These are phyloP conservation scores for Styela plicata DNA, from an alignment of 23 tunicate species.

Conservation along the genomic window DNA sequence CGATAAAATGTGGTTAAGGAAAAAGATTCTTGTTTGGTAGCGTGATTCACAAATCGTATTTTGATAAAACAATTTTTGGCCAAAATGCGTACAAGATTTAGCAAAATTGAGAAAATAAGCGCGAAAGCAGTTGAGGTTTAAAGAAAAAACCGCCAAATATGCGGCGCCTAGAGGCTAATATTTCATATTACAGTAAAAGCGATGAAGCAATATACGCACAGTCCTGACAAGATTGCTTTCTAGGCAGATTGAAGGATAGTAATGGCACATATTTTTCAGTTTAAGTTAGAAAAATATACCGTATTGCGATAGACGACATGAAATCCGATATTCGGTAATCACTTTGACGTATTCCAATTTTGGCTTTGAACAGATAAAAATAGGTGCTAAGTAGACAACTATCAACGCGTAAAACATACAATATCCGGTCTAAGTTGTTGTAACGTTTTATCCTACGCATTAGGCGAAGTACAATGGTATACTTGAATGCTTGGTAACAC, in stretches of 20 bases:
- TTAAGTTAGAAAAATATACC: neutral
- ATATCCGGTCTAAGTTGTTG: neutral
- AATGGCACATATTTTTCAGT: neutral
- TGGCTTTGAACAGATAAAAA: neutral
- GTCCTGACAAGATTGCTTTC: neutral
- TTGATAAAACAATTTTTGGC: neutral
- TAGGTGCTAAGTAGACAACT: neutral
- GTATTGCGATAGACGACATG: neutral
- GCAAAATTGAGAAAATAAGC: neutral
- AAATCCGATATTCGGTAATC: neutral
- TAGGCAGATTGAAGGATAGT: neutral
- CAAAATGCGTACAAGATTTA: neutral
- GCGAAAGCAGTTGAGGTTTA: neutral
- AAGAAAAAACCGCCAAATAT: neutral
- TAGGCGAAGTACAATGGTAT: no score
- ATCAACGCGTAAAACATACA: neutral
- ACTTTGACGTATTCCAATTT: neutral
- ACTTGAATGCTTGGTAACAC: no score
- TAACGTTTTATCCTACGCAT: neutral
- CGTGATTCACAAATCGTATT: neutral
- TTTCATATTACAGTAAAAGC: neutral
- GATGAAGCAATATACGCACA: neutral
- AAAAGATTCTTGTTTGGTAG: no score
- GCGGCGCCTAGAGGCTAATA: neutral
- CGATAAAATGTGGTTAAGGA: no score